These are phyloP conservation scores for Hyalella azteca DNA, from an alignment of 2,888 invertebrate genomes.

Conservation along the genomic window DNA sequence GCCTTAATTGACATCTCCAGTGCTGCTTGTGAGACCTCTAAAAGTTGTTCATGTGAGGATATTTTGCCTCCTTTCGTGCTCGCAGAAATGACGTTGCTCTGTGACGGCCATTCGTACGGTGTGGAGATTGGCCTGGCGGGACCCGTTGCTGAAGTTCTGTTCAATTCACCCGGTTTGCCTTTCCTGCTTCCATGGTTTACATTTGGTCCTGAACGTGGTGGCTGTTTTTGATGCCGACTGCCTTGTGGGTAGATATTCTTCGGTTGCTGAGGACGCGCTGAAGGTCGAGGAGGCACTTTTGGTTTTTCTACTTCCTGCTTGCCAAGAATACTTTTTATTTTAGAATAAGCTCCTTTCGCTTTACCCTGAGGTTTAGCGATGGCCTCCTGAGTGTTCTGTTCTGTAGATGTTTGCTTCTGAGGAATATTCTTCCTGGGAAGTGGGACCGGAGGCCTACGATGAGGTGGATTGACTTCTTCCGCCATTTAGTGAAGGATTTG, in stretches of 20 bases:
- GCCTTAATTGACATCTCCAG: background rate
- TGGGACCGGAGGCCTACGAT: background rate
- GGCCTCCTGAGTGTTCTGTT: background rate
- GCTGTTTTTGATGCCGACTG: background rate
- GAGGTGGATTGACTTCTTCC: too few relatives aligned
- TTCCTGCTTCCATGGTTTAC: background rate
- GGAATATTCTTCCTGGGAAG: background rate
- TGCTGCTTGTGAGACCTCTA: background rate
- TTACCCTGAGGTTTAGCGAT: background rate
- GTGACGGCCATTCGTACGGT: background rate
- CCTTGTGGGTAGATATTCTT: background rate
- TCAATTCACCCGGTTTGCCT: background rate
- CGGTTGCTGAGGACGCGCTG: background rate
- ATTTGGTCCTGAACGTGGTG: background rate
- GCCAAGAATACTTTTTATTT: background rate
- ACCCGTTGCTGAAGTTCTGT: background rate
- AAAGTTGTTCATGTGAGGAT: background rate
- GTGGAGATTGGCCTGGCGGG: background rate
- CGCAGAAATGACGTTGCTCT: background rate
- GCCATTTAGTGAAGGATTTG: too few relatives aligned
- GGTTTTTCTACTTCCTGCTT: background rate
- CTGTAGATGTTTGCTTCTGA: background rate
- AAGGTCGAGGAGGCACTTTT: conserved; percentile 19
- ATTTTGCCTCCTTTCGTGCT: background rate
- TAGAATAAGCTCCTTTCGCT: background rate